Evolutionary conservation across 2,113 vertebrate species (phyloP).

Genomic region (Pseudopipra pipra): DNA sequence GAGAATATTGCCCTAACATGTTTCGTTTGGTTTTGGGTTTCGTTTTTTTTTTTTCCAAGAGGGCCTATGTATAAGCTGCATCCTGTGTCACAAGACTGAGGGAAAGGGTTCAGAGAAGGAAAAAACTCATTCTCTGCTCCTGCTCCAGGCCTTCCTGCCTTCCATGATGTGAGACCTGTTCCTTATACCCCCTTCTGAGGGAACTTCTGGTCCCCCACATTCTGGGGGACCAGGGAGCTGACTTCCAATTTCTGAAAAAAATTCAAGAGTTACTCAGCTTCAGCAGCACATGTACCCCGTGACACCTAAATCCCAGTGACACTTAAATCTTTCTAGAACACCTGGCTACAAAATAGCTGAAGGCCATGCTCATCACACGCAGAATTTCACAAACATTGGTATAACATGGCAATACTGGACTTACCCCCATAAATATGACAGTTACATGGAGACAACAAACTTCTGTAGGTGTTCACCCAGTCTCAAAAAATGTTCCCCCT

Average conservation of each 20-base stretch:
- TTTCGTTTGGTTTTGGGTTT: not conserved
- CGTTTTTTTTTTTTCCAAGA: not conserved
- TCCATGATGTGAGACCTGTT: accelerated
- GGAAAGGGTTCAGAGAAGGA: not conserved
- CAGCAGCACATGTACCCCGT: not conserved
- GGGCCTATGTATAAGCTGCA: not conserved
- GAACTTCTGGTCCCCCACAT: not conserved
- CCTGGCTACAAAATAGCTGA: not conserved
- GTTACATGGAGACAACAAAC: not conserved
- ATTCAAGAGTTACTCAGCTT: not conserved
- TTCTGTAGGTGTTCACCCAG: not conserved
- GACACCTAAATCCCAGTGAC: not conserved
- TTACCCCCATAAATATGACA: not conserved
- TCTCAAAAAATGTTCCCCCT: not conserved
- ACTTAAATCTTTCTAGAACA: not conserved
- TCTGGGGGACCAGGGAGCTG: not conserved
- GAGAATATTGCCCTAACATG: not conserved
- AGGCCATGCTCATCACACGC: not conserved
- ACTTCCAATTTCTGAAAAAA: not conserved
- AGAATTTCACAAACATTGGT: not conserved
- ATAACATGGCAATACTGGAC: not conserved
- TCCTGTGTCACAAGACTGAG: not conserved
- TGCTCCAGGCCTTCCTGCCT: not conserved
- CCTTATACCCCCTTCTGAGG: not conserved
- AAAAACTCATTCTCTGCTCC: not conserved